Conservation (phyloP, 2,797 vertebrate species). For the Nyctibius grandis region DNA sequence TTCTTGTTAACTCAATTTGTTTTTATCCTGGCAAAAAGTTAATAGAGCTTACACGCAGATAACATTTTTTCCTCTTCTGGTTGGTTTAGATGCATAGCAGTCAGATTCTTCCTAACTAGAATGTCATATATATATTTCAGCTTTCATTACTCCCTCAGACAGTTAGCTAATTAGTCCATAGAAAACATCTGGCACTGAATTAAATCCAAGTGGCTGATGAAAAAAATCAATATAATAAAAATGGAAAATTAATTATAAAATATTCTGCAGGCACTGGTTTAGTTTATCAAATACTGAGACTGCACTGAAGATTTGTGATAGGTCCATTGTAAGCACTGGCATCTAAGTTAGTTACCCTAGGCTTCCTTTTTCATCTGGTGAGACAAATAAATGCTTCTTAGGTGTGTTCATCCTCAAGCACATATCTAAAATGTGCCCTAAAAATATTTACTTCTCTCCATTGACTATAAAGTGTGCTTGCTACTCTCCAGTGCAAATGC, state of each 20-base stretch:
- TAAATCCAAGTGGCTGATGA: not conserved
- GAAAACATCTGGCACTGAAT: not conserved
- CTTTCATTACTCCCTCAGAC: not conserved
- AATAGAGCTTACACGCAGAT: not conserved
- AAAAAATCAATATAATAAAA: conserved; percentile 15
- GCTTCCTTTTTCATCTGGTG: not conserved
- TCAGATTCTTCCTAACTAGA: not conserved
- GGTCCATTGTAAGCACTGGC: not conserved
- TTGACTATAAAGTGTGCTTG: not conserved
- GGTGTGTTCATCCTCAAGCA: not conserved
- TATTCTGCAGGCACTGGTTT: not conserved
- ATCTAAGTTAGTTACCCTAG: not conserved
- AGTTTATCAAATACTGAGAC: not conserved
- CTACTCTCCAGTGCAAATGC: not conserved
- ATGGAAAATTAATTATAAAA: not conserved
- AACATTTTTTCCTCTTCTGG: not conserved
- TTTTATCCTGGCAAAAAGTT: not conserved
- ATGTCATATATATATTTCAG: not conserved
- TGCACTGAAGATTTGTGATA: not conserved
- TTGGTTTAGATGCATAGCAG: not conserved
- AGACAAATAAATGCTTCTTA: not conserved
- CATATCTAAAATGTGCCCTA: not conserved
- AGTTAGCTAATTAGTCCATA: conserved; percentile 2
- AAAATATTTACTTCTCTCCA: not conserved
- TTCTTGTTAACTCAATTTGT: not conserved